A percentile compares a stretch with the other conserved stretches of the same genome.
phyloP scores from a whole-genome alignment of 2,797 vertebrate species.

The Epinephelus coioides region DNA sequence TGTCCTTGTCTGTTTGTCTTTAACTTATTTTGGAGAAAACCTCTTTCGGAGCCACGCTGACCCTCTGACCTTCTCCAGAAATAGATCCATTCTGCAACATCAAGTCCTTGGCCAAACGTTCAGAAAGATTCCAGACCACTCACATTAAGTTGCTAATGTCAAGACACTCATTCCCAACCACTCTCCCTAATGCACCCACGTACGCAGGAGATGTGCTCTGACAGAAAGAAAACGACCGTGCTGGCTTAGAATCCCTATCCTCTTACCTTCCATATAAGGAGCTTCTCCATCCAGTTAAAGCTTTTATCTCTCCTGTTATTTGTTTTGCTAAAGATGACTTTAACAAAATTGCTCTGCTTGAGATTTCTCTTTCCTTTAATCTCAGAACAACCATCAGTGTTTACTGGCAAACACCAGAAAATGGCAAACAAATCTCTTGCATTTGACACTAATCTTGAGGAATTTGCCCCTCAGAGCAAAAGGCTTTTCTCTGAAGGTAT shows the following conservation, averaged over 20 bases:
- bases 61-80: constrained; percentile 42
- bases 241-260: constrained; percentile 34
- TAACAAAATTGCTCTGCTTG: constrained; percentile 30
- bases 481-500: constrained; percentile 47
- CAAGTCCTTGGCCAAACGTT: constrained; percentile 45
- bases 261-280: constrained; percentile 41
- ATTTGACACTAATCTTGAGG: constrained; percentile 44
- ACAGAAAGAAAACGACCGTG: constrained; percentile 21
- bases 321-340: constrained; percentile 15
- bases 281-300: constrained; percentile 29
- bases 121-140: constrained; percentile 64
- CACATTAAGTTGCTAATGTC: constrained; percentile 66
- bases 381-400: constrained; percentile 3
- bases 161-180: constrained; percentile 53
- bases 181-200: constrained; percentile 59
- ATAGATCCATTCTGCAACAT: constrained; percentile 43
- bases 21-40: constrained; percentile 36
- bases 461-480: constrained; percentile 40
- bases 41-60: constrained; percentile 38
- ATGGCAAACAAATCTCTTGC: constrained; percentile 26
- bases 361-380: constrained; percentile 35
- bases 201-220: constrained; percentile 41
- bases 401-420: constrained; percentile 42
- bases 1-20: constrained; percentile 34
- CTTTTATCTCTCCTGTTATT: constrained; percentile 21